Conservation (phyloP, 1,140 invertebrate genomes). For the Theocolax elegans region DNA sequence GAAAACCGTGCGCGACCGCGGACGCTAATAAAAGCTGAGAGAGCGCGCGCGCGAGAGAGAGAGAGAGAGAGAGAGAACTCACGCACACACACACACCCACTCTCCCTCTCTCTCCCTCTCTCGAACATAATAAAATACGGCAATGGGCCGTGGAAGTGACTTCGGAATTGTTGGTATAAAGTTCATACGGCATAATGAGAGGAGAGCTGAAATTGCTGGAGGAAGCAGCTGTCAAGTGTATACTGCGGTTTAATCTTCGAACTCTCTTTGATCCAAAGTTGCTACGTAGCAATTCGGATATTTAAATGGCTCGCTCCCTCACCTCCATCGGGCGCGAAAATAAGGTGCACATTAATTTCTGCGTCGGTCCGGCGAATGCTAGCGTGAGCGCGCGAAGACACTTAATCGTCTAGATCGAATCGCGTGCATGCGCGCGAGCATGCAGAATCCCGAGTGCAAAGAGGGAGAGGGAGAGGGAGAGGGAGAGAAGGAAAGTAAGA, state of each 20-base stretch:
- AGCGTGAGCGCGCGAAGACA: constrained; percentile 53
- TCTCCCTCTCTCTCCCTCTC: too few relatives aligned
- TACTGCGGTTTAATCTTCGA: constrained; percentile 14
- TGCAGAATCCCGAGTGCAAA: not conserved
- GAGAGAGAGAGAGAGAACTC: not conserved
- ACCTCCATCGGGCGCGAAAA: constrained; percentile 39
- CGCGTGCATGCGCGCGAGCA: constrained; percentile 42
- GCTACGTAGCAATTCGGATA: too few relatives aligned
- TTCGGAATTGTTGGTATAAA: constrained; percentile 14
- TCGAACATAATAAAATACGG: not conserved
- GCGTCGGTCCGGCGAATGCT: constrained; percentile 44
- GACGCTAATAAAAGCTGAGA: constrained; percentile 20
- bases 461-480: not conserved
- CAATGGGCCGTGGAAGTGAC: not conserved
- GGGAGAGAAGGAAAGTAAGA: not conserved
- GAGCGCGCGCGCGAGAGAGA: not conserved
- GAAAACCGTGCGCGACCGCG: not conserved
- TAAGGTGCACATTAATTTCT: constrained; percentile 57
- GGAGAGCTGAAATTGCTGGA: constrained; percentile 8
- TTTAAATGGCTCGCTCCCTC: too few relatives aligned
- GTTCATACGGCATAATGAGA: not conserved
- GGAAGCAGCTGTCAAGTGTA: constrained; percentile 26
- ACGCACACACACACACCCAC: too few relatives aligned
- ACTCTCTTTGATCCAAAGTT: constrained; percentile 35
- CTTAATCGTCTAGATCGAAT: constrained; percentile 63